These are phyloP conservation scores for Colletes latitarsis DNA, from an alignment of 1,140 invertebrate species.

Conservation along the genomic window DNA sequence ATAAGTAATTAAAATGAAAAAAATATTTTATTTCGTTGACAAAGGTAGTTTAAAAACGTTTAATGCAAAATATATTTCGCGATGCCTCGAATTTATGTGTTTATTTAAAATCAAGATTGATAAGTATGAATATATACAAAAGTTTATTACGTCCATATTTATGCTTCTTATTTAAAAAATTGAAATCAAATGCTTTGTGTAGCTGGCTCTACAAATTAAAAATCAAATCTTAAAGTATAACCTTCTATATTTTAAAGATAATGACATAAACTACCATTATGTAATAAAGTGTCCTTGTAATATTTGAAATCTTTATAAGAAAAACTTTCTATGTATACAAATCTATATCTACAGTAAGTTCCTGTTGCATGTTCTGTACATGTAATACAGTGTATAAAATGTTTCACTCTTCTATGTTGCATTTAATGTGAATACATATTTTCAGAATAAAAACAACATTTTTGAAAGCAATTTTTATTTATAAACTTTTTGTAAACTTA, in stretches of 20 bases:
- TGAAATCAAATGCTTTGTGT: not conserved
- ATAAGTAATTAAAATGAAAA: constrained; percentile 3
- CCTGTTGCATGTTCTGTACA: not conserved
- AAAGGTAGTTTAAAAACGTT: not conserved
- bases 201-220: not conserved
- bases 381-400: constrained; percentile 10
- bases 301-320: constrained; percentile 1
- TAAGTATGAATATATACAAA: not conserved
- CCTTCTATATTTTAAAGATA: constrained; percentile 7
- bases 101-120: not conserved
- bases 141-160: not conserved
- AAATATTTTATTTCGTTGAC: too few species aligned
- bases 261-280: not conserved
- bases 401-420: constrained; percentile 31
- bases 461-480: constrained; percentile 21
- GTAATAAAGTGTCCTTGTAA: not conserved
- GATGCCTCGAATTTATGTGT: not conserved
- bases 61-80: not conserved
- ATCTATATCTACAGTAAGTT: not conserved
- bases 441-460: constrained; percentile 6
- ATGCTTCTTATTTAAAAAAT: not conserved
- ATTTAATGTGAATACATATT: constrained; percentile 35
- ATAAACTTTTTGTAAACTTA: constrained; percentile 25
- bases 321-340: not conserved
- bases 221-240: constrained; percentile 29